Percentiles rank a stretch among this genome's conserved stretches.
Evolutionary conservation across 2,888 invertebrate genomes (phyloP).

Genomic region (Noctua comes): DNA sequence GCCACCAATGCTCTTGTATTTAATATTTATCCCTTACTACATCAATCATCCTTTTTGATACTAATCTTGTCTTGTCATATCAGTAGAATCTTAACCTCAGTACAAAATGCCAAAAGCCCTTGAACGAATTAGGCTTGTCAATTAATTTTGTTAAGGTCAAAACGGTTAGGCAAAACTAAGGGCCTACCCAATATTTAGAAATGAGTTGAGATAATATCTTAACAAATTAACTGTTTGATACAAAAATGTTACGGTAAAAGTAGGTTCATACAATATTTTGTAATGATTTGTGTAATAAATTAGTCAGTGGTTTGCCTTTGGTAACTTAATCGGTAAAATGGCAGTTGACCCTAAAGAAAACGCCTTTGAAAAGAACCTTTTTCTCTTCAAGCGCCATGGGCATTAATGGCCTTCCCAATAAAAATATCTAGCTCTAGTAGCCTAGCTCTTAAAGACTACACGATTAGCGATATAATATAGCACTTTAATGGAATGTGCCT

Average conservation of each 20-base stretch:
- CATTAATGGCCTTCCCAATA: background rate
- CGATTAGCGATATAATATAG: background rate
- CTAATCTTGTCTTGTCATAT: background rate
- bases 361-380: background rate
- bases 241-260: constrained; percentile 18
- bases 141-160: constrained; percentile 27
- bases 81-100: constrained; percentile 7
- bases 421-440: background rate
- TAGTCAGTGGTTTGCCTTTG: background rate
- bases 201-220: constrained; percentile 31
- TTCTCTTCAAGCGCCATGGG: background rate
- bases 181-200: constrained; percentile 19
- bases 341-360: background rate
- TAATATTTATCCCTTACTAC: too few relatives aligned
- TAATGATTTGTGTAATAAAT: background rate
- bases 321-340: background rate
- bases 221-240: constrained; percentile 5
- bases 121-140: constrained; percentile 21
- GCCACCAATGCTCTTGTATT: too few relatives aligned
- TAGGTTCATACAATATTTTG: background rate
- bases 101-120: constrained; percentile 5
- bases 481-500: background rate
- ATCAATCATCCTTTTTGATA: background rate
- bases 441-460: background rate
- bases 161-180: constrained; percentile 12